Percentiles rank a stretch among this genome's conserved stretches.
Evolutionary conservation across 2,113 vertebrate genomes (phyloP).

Genomic region (Apeltes quadracus): DNA sequence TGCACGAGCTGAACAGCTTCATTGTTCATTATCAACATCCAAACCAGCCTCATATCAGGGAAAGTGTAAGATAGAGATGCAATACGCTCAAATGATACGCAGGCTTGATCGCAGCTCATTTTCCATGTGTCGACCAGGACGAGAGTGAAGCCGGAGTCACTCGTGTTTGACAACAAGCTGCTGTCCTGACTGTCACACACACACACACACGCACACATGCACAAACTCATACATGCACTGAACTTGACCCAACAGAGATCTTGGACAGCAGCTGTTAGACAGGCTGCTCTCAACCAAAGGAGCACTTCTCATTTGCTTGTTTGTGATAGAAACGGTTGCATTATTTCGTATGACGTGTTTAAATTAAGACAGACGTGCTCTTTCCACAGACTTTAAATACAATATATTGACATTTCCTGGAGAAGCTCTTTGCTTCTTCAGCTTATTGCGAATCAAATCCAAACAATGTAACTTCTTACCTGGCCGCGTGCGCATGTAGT

Average conservation of each 20-base stretch:
- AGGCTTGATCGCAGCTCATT: background rate
- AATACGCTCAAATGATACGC: background rate
- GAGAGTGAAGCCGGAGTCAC: conserved; percentile 27
- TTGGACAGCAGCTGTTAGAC: conserved; percentile 43
- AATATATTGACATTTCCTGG: background rate
- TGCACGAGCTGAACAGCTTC: background rate
- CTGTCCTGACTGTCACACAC: conserved; percentile 25
- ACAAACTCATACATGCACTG: conserved; percentile 11
- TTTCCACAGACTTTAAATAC: background rate
- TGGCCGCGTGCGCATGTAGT: conserved; percentile 15
- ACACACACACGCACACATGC: conserved; percentile 13
- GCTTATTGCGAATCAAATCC: background rate
- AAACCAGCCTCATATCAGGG: background rate
- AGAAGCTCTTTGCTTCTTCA: background rate
- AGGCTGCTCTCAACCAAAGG: background rate
- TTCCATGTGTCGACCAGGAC: conserved; percentile 25
- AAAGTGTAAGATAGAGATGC: background rate
- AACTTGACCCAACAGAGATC: conserved; percentile 39
- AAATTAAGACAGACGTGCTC: background rate
- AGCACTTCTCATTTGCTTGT: conserved; percentile 2
- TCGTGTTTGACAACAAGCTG: conserved; percentile 36
- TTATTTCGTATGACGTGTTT: conserved; percentile 5
- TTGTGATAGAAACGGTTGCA: background rate
- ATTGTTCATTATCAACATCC: background rate
- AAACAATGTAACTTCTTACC: conserved; percentile 61